These are phyloP conservation scores for Chelon labrosus DNA, from an alignment of 2,797 vertebrate genomes.

Conservation along the genomic window DNA sequence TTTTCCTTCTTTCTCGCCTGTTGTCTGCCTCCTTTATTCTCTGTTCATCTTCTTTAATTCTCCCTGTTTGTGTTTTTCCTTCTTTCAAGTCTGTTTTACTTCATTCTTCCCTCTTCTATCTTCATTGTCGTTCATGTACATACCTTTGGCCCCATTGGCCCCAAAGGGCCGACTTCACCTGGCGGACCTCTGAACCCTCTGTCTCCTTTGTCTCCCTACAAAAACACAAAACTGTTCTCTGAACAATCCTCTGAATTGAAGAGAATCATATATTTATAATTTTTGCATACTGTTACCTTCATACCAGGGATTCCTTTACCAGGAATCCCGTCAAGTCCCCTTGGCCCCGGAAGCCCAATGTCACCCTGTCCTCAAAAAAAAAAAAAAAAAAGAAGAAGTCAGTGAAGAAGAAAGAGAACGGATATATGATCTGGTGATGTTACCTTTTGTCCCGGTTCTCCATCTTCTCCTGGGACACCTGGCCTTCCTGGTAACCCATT, in stretches of 20 bases:
- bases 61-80: too few relatives aligned
- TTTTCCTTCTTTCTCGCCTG: too few relatives aligned
- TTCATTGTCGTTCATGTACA: neutral
- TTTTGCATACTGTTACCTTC: conserved; percentile 79
- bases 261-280: too few relatives aligned
- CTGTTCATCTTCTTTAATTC: too few relatives aligned
- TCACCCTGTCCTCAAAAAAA: conserved; percentile 81
- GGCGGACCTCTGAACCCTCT: conserved; percentile 83
- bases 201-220: conserved; percentile 88
- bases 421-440: neutral
- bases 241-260: neutral
- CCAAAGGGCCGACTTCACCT: conserved; percentile 81
- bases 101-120: too few relatives aligned
- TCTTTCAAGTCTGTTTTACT: too few relatives aligned
- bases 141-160: conserved; percentile 88
- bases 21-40: too few relatives aligned
- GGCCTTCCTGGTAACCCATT: conserved; percentile 81
- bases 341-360: conserved; percentile 82
- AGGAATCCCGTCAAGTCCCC: conserved; percentile 84
- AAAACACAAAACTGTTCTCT: conserved; percentile 3
- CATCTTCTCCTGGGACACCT: conserved; percentile 84
- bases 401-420: neutral
- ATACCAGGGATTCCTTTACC: conserved; percentile 85
- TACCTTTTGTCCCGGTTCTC: conserved; percentile 85
- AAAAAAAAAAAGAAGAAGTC: conserved; percentile 7